Percentiles rank a stretch among this genome's conserved stretches.
These are phyloP conservation scores for Eumaeus atala DNA, from an alignment of 1,140 invertebrate species.

Conservation along the genomic window DNA sequence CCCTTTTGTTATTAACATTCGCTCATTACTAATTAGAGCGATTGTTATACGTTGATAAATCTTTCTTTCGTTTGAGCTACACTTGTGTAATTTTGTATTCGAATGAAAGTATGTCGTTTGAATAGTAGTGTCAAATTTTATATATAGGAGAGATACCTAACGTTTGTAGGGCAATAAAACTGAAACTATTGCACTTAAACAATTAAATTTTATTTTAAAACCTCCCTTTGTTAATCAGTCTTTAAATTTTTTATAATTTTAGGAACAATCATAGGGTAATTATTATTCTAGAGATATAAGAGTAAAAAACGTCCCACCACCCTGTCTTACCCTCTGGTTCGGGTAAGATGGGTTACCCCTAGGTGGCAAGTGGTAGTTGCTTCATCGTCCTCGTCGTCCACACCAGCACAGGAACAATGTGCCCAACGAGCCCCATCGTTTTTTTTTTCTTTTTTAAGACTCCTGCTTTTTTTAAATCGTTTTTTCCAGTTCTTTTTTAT, in stretches of 20 bases:
- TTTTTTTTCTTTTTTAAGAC: no score
- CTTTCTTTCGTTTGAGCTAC: no score
- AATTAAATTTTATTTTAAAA: background rate
- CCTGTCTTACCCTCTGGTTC: constrained; percentile 9
- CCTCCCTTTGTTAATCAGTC: constrained; percentile 3
- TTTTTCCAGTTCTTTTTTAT: no score
- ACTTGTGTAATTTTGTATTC: no score
- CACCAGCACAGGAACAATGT: constrained; percentile 3
- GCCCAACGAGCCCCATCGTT: no score
- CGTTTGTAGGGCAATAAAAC: constrained; percentile 1
- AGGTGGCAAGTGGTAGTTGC: background rate
- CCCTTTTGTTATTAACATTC: no score
- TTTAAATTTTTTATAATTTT: constrained; percentile 7
- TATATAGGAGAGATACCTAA: background rate
- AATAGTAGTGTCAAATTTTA: no score
- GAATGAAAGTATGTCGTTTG: no score
- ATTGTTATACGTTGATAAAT: no score
- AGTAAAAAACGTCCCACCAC: constrained; percentile 10
- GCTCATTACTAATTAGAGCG: no score
- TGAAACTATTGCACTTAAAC: background rate
- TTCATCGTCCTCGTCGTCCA: constrained; percentile 9
- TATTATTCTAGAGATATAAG: constrained; percentile 11
- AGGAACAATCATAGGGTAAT: constrained; percentile 7
- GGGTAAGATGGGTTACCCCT: constrained; percentile 6
- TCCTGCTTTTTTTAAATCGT: no score